Conservation (phyloP, 2,113 vertebrate genomes). For the Agelaius phoeniceus region DNA sequence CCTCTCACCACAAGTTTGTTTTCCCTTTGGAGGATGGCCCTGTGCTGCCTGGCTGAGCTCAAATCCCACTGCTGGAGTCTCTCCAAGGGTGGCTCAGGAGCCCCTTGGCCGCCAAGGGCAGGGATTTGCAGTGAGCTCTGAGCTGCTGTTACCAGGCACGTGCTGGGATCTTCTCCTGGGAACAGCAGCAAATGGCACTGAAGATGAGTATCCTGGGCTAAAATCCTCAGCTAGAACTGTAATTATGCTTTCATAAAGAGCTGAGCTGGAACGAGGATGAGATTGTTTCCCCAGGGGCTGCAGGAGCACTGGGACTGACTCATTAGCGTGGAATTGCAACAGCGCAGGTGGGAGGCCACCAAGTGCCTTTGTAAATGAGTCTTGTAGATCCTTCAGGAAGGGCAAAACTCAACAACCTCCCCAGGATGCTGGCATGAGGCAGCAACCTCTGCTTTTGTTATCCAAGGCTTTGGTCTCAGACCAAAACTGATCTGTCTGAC, state of each 20-base stretch:
- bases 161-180: neutral
- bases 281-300: neutral
- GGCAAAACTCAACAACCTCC: neutral
- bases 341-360: neutral
- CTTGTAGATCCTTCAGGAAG: neutral
- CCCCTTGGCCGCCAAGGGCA: fast-evolving
- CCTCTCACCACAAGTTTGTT: neutral
- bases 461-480: neutral
- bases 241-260: neutral
- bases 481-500: neutral
- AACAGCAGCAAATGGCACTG: neutral
- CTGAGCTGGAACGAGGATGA: neutral
- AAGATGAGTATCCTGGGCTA: neutral
- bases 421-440: neutral
- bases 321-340: neutral
- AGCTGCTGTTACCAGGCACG: neutral
- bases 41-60: neutral
- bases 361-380: neutral
- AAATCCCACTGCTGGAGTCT: neutral
- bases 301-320: neutral
- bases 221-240: conserved; percentile 8
- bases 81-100: neutral
- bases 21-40: neutral
- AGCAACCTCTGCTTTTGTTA: neutral
- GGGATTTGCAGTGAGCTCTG: neutral